Percentiles rank a stretch among this genome's conserved stretches.
phyloP scores from a whole-genome alignment of 2,888 invertebrate genomes.

The Spilarctia lutea region DNA sequence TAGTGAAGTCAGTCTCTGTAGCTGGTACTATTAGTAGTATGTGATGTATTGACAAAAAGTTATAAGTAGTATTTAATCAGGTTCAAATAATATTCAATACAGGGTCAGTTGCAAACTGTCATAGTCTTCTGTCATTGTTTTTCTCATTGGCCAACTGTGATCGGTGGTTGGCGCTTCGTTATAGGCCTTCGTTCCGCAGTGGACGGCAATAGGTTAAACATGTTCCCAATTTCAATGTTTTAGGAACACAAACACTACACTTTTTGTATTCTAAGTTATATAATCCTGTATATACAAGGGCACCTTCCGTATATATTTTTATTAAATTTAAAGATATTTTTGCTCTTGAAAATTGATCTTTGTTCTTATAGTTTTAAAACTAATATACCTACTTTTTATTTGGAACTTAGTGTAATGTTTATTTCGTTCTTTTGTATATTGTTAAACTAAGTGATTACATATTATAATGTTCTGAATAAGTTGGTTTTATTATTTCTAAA shows the following conservation, averaged over 20 bases:
- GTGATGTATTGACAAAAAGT: neutral
- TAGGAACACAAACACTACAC: neutral
- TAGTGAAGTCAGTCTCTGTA: too few species aligned
- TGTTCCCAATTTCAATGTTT: neutral
- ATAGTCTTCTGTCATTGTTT: too few species aligned
- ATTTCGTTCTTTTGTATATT: constrained; percentile 53
- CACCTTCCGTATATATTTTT: constrained; percentile 23
- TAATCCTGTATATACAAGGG: constrained; percentile 37
- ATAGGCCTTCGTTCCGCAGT: too few species aligned
- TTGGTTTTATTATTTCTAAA: constrained; percentile 38
- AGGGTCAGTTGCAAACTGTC: neutral
- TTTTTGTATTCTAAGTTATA: constrained; percentile 8
- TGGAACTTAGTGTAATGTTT: constrained; percentile 35
- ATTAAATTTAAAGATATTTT: constrained; percentile 23
- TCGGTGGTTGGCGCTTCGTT: too few species aligned
- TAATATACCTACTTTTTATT: constrained; percentile 36
- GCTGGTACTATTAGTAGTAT: too few species aligned
- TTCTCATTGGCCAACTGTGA: too few species aligned
- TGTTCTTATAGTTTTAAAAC: constrained; percentile 26
- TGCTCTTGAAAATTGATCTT: constrained; percentile 26
- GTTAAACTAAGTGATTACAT: constrained; percentile 53
- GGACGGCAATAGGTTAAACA: too few species aligned
- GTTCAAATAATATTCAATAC: neutral
- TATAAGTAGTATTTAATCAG: neutral
- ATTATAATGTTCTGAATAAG: constrained; percentile 49